Evolutionary conservation across 2,113 vertebrate species (phyloP), one percentile per base, ranked within the genome.

Genomic region (Nymphicus hollandicus): DNA sequence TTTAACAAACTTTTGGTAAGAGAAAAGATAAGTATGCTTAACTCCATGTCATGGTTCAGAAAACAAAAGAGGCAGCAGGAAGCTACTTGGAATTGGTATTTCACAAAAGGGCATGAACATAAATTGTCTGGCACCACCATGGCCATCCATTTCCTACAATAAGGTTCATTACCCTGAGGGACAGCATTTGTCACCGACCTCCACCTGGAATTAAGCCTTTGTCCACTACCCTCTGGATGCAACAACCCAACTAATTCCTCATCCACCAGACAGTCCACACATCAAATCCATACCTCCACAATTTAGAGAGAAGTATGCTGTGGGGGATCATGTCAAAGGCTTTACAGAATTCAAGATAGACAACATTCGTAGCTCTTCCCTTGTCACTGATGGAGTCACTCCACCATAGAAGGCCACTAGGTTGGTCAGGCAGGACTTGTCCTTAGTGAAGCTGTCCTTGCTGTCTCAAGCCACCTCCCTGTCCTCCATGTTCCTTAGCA

Each of bases 51-150:
- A 93, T 35, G 19, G 37, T 83, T 88, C 68, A 70, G 72, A 74
- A 92, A 93, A 66, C 69, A 93, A 90, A 90, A 72, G 23, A 89
- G 16, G 56, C 14, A 66, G 27, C 20, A 84, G 69, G 69, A 95
- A 88, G 71, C n/a, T 81, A 17, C 46, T 77, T 70, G 22, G 33
- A 73, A 90, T 10, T 53, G 23, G 4, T 52, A 33, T 76, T 82
- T 71, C 8, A 15, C 23, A 37, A 33, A 31, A 56, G 8, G 1
- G 9, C 20, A 74, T 43, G 24, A 50, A 28, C 33, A 50, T 10
- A 53, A 65, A 43, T 50, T n/a, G 11, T 27, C 66, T 79, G 15
- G 37, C 25, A 88, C 9, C 22, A 69, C 18, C 53, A 52, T 1
- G 5, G 13, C 43, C 17, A 70, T 5, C 33, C 4, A 70, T 71